These are phyloP conservation scores for Sarcophaga subvicina DNA, from an alignment of 2,888 invertebrate genomes.

Conservation along the genomic window DNA sequence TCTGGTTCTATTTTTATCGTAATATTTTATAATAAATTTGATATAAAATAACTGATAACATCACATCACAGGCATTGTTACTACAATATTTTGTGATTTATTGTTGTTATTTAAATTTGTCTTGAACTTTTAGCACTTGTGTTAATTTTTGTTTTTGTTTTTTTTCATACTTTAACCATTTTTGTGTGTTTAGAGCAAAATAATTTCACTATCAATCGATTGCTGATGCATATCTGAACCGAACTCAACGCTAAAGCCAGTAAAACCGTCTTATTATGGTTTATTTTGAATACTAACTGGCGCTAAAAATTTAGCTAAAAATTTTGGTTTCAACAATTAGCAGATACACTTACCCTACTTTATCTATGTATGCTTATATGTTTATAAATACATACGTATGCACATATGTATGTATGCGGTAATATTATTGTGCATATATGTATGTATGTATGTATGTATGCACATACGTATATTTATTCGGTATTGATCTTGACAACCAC, in stretches of 20 bases:
- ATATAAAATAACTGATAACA: slow-evolving; percentile 32
- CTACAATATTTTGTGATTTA: neutral
- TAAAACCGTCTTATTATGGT: slow-evolving; percentile 12
- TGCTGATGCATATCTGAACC: slow-evolving; percentile 54
- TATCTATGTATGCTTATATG: neutral
- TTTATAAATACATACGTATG: neutral
- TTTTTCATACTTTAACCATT: slow-evolving; percentile 63
- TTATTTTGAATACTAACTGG: slow-evolving; percentile 57
- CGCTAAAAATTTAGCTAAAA: slow-evolving; percentile 36
- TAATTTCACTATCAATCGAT: slow-evolving; percentile 58
- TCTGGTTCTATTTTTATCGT: neutral
- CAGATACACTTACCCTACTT: slow-evolving; percentile 4
- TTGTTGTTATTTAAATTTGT: neutral
- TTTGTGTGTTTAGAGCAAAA: slow-evolving; percentile 17
- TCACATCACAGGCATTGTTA: neutral
- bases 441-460: neutral
- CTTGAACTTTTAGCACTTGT: neutral
- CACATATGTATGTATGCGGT: neutral
- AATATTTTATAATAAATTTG: slow-evolving; percentile 53
- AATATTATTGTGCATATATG: neutral
- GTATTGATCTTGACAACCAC: slow-evolving; percentile 48
- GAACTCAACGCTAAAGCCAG: neutral
- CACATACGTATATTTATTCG: neutral
- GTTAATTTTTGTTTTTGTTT: neutral
- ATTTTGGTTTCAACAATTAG: slow-evolving; percentile 43